Conservation (phyloP, 1,140 invertebrate genomes). For the Drosophila fuyamai region DNA sequence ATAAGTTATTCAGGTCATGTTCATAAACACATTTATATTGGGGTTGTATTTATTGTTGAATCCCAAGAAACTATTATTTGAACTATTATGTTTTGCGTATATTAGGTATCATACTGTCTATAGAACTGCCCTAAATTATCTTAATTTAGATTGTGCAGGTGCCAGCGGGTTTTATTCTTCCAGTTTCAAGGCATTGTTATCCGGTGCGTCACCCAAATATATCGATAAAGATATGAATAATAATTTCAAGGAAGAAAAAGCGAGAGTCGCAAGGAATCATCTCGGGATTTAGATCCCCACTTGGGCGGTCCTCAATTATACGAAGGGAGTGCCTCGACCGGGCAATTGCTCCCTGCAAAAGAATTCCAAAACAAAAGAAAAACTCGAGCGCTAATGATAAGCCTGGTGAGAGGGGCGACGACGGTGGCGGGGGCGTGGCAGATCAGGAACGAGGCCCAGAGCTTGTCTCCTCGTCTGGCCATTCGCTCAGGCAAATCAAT, state of each 20-base stretch:
- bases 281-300: conserved; percentile 1
- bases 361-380: conserved; percentile 15
- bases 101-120: neutral
- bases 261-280: conserved; percentile 26
- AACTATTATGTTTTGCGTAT: too few species aligned
- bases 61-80: too few species aligned
- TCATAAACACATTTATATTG: too few species aligned
- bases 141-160: conserved; percentile 3
- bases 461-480: conserved; percentile 14
- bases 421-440: conserved; percentile 3
- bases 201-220: conserved; percentile 17
- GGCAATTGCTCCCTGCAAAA: conserved; percentile 16
- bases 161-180: neutral
- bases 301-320: conserved; percentile 29
- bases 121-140: neutral
- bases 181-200: conserved; percentile 9
- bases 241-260: neutral
- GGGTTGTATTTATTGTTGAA: too few species aligned
- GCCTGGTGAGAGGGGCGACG: neutral
- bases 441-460: conserved; percentile 14
- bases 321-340: conserved; percentile 14
- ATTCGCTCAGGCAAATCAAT: conserved; percentile 67
- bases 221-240: neutral
- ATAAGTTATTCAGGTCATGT: too few species aligned
- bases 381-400: conserved; percentile 10